Percentiles rank a stretch among this genome's conserved stretches.
These are phyloP conservation scores for Propithecus perrieri DNA, from an alignment of 2,797 vertebrate species.

Conservation along the genomic window DNA sequence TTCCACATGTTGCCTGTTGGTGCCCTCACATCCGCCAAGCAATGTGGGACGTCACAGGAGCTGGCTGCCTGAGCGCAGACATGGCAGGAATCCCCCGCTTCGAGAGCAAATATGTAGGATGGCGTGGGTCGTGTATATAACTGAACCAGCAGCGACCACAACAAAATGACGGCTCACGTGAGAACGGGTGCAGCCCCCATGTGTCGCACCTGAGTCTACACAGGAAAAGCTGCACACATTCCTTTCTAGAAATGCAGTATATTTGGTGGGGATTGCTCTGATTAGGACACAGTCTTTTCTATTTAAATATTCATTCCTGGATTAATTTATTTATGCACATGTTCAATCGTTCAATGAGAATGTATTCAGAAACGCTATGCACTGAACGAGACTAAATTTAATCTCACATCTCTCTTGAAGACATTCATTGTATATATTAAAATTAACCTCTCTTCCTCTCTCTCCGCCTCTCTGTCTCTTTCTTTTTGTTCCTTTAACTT, in stretches of 20 bases:
- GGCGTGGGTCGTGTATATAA: accelerated
- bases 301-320: neutral
- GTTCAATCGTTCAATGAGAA: neutral
- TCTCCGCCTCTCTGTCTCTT: neutral
- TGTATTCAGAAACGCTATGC: neutral
- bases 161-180: accelerated
- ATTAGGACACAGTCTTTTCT: neutral
- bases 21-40: neutral
- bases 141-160: neutral
- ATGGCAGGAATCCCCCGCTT: neutral
- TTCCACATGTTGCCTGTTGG: accelerated
- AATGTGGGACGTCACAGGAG: neutral
- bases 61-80: accelerated
- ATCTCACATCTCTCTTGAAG: neutral
- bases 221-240: neutral
- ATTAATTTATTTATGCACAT: neutral
- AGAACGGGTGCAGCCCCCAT: accelerated
- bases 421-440: neutral
- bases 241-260: neutral
- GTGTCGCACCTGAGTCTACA: accelerated
- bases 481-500: neutral
- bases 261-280: neutral
- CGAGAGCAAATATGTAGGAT: neutral
- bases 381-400: neutral
- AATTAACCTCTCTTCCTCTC: neutral